phyloP scores from a whole-genome alignment of 2,797 vertebrate species.

The Callimico goeldii region DNA sequence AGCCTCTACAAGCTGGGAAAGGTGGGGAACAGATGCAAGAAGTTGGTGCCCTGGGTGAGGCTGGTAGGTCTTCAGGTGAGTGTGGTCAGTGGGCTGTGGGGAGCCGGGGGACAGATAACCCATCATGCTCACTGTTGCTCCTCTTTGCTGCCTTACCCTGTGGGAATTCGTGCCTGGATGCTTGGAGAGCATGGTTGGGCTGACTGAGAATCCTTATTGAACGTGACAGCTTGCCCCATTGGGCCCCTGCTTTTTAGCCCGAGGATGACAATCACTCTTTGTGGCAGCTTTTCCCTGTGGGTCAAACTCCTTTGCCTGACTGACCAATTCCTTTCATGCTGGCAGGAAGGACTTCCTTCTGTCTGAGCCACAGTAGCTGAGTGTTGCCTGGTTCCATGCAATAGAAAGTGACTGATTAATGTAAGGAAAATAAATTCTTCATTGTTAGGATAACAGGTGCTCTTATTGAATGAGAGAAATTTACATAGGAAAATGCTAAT shows the following conservation, averaged over 20 bases:
- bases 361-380: not conserved
- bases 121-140: not conserved
- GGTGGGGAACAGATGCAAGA: not conserved
- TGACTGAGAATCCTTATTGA: conserved; percentile 41
- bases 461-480: not conserved
- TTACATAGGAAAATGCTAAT: not conserved
- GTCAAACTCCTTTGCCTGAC: conserved; percentile 2
- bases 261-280: not conserved
- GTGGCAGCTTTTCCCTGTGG: not conserved
- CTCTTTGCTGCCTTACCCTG: not conserved
- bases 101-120: not conserved
- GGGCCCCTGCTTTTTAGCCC: conserved; percentile 36
- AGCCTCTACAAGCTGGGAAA: too few relatives aligned
- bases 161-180: not conserved
- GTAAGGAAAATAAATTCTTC: not conserved
- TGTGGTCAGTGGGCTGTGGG: not conserved
- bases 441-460: not conserved
- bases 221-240: conserved; percentile 48
- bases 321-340: not conserved
- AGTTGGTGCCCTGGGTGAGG: not conserved
- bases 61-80: not conserved
- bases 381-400: not conserved
- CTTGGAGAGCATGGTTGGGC: not conserved
- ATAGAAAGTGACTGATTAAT: not conserved
- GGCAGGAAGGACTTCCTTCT: not conserved